Evolutionary conservation across 2,888 invertebrate genomes (phyloP).

Genomic region (Autographa gamma): DNA sequence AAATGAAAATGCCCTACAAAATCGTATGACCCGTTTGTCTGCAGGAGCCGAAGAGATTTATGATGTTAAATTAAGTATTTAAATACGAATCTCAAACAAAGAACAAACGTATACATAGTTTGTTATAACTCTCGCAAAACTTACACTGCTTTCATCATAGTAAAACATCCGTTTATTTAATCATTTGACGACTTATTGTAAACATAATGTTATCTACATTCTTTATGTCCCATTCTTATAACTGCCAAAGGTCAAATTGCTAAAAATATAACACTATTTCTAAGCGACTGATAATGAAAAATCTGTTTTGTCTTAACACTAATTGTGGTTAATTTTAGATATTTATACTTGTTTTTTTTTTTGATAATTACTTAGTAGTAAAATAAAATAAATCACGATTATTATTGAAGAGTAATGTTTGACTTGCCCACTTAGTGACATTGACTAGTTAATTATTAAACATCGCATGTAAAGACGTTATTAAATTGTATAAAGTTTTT

Average conservation of each 20-base stretch:
- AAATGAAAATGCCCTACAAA: too few species aligned
- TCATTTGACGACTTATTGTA: slow-evolving; percentile 1
- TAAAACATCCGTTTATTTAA: not conserved
- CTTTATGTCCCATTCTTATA: too few species aligned
- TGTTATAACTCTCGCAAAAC: not conserved
- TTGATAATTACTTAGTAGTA: too few species aligned
- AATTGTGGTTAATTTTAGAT: not conserved
- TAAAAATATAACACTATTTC: slow-evolving; percentile 1
- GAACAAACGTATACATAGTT: too few species aligned
- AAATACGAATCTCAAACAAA: too few species aligned
- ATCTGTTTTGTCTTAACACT: not conserved
- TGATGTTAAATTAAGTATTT: too few species aligned
- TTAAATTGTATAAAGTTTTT: too few species aligned
- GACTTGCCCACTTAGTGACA: not conserved
- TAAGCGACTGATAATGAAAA: not conserved
- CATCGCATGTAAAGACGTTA: too few species aligned
- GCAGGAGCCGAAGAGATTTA: too few species aligned
- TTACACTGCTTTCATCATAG: not conserved
- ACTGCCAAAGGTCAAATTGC: not conserved
- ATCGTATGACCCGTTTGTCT: too few species aligned
- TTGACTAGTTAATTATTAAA: not conserved
- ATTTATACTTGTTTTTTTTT: too few species aligned
- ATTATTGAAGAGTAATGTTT: not conserved
- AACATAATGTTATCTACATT: not conserved
- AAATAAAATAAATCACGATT: too few species aligned